Conservation (phyloP, 2,113 vertebrate genomes). For the Platichthys flesus region DNA sequence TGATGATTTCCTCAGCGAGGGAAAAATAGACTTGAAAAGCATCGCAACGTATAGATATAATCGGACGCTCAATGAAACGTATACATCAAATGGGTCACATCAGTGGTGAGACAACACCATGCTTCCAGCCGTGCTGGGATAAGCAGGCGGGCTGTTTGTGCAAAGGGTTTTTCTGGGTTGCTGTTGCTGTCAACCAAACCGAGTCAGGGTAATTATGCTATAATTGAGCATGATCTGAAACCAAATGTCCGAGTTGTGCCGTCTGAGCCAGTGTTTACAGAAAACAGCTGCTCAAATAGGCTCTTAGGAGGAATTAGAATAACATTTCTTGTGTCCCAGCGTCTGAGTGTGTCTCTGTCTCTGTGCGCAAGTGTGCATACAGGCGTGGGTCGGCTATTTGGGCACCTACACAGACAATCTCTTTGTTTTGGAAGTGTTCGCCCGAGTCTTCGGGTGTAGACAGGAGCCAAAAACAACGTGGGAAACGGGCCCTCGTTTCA, state of each 20-base stretch:
- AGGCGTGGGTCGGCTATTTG: conserved; percentile 71
- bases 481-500: conserved; percentile 66
- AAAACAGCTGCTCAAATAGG: conserved; percentile 80
- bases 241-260: conserved; percentile 55
- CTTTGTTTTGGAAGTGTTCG: conserved; percentile 83
- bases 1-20: conserved; percentile 18
- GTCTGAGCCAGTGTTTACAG: conserved; percentile 67
- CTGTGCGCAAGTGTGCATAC: background rate
- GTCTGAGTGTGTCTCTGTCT: conserved; percentile 65
- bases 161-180: conserved; percentile 26
- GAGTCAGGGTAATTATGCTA: conserved; percentile 72
- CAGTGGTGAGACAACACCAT: too few relatives aligned
- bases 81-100: too few relatives aligned
- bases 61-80: background rate
- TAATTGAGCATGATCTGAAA: conserved; percentile 74
- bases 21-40: background rate
- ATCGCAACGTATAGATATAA: background rate
- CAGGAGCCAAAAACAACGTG: conserved; percentile 79
- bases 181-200: conserved; percentile 66
- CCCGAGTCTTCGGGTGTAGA: conserved; percentile 64
- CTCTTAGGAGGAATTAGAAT: conserved; percentile 73
- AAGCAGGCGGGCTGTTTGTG: conserved; percentile 45
- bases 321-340: conserved; percentile 64
- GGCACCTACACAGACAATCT: conserved; percentile 81
- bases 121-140: conserved; percentile 66